Base-by-base conservation (phyloP, 2,888 invertebrate species). In the Callosobruchus maculatus region DNA sequence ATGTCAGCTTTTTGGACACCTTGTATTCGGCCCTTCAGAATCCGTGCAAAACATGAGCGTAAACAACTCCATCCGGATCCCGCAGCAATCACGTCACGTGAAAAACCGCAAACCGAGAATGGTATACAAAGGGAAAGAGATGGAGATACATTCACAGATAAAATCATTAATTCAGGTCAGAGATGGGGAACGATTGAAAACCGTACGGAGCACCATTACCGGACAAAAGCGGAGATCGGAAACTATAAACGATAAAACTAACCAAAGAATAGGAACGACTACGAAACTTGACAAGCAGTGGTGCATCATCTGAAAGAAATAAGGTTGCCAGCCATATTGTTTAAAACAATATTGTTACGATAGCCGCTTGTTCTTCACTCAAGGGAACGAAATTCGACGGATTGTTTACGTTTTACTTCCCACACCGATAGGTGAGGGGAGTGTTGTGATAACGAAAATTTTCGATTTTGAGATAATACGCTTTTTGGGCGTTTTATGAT, bases 221-320 rank as follows among this genome's bases (percentile, higher is more conserved):
- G 82, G 83, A 85, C 84, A 86, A 85, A 75, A 83, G 84, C 81
- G 81, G 79, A 83, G 80, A 84, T 84, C 84, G 85, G 85, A 85
- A 85, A 85, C 84, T 82, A 84, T 84, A 84, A 80, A 84, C 85
- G 85, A 86, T 86, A 85, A 86, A 85, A 84, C 85, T 85, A 85
- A 84, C 85, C 82, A 83, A 84, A 84, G 83, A 82, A 83, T 82
- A 81, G 81, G 82, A 82, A 81, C 81, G 80, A 81, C 82, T 82
- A 80, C 81, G 81, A 20, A 68, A 71, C 81, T 81, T 83, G 80
- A 83, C 83, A 84, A 82, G 81, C 78, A 81, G 76, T 80, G 80
- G 77, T 78, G 77, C 80, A 82, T 80, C 77, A 13, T 13, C 13
- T 18, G 5, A 18, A 18, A 49, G 18, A 18, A 18, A 13, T 49